Base-by-base conservation (phyloP, 2,797 vertebrate species). In the Pangasius krempfi region DNA sequence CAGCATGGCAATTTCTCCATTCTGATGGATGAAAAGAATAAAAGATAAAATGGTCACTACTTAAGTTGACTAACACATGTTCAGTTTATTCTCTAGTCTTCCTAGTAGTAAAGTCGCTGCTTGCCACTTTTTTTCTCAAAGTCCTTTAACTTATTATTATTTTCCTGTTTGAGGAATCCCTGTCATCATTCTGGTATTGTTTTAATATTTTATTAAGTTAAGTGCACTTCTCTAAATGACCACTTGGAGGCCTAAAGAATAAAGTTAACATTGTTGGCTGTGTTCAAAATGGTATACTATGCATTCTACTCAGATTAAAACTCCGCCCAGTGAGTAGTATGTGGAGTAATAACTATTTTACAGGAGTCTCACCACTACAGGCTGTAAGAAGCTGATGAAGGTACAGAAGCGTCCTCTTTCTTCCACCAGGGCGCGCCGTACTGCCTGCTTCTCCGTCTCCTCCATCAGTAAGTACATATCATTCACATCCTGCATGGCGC, bases 401-500 rank as follows among this genome's bases (percentile, higher is more conserved):
- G 97, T 98, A 93, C 98, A 99, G 96, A 98, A 99, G 81, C 98
- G 97, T 0, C 98, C 97, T 4, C 98, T 95, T 92, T 99, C 98
- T 94, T 99, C 98, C 0, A 98, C 97, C 85, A 99, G 97, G 7
- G 98, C 98, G 20, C 97, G 96, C 89, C 98, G 97, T 84, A 99
- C 98, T 0, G 98, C 98, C 95, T 99, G 98, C 93, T 99, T 99
- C 95, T 99, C 98, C 0, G 96, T 99, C 95, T 99, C 98, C 95
- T 99, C 98, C 97, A 99, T 97, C 91, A 99, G 93, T 92, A 99
- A 95, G 93, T 98, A 99, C 98, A 99, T 97, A 95, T 99, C 98
- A 0, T 97, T 99, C 92, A 99, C 98, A 0, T 99, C 98, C 95
- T 99, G 98, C 93, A 99, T 97, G 0, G 98, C 98, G 0, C 97